Evolutionary conservation across 2,888 invertebrate genomes (phyloP), one percentile per base, ranked within the genome.

Genomic region (Heteropelma amictum): DNA sequence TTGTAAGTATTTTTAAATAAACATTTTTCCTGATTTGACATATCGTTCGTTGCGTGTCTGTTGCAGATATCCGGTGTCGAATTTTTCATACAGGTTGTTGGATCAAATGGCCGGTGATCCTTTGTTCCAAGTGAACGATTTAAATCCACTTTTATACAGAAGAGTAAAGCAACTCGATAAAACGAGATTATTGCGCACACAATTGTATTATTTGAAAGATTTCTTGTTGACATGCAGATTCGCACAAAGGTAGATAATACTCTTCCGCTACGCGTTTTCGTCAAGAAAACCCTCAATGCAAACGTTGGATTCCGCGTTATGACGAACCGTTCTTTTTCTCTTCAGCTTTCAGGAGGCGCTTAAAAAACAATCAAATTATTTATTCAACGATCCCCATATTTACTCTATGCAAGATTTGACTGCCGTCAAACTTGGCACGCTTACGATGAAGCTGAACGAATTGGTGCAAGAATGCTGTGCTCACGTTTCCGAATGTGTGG

Each of bases 81-180:
- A 94, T 81, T 96, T 96, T 89, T 94, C 96, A 0, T 93, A 93
- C 82, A 92, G 94, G 77, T 90, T 96, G 42, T 88, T 97, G 77
- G 93, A 94, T 80, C 93, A 94, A 88, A 95, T 96, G 92, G 92
- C 92, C 83, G 90, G 90, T 7, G 96, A 96, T 89, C 96, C 96
- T 0, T 89, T 96, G 61, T 96, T 96, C 87, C 92, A 93, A 85
- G 91, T 96, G 65, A 91, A 92, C 42, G 94, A 94, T 81, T 89
- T 96, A 21, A 95, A 95, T 90, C 91, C 92, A 19, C 89, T 90
- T 54, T 90, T 96, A 38, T 94, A 93, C 82, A 90, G 91, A 61
- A 92, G 92, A 82, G 93, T 93, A 28, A 92, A 92, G 80, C 90
- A 91, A 68, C 88, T 96, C 68, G 91, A 92, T 45, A 90, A 90